A percentile compares a stretch with the other conserved stretches of the same genome.
Conservation (phyloP, 2,113 vertebrate genomes). For the Emydura subglobosa region DNA sequence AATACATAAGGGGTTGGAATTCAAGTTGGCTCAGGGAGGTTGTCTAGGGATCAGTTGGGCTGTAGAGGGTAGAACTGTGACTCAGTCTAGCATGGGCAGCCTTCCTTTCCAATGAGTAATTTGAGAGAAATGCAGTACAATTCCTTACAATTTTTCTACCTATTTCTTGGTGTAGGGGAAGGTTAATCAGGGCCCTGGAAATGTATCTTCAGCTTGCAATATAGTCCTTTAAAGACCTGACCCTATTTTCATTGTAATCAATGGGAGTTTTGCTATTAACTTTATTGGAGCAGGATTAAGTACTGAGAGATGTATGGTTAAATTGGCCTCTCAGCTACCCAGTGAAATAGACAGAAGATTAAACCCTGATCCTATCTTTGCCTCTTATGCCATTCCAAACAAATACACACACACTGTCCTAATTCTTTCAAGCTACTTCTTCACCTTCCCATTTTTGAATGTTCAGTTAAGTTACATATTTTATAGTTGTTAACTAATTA, state of each 20-base stretch:
- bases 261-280: background rate
- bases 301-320: background rate
- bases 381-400: background rate
- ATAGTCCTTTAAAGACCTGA: background rate
- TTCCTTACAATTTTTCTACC: background rate
- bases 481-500: background rate
- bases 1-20: background rate
- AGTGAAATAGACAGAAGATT: background rate
- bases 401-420: background rate
- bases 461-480: background rate
- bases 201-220: background rate
- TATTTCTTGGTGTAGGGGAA: background rate
- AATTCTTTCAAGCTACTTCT: conserved; percentile 21
- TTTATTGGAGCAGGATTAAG: background rate
- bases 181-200: background rate
- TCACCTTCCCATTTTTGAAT: background rate
- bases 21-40: background rate
- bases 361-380: background rate
- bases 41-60: background rate
- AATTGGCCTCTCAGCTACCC: background rate
- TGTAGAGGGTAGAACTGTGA: background rate
- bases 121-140: background rate
- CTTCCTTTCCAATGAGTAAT: background rate
- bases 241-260: background rate
- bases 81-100: background rate